These are phyloP conservation scores for Ptilonorhynchus violaceus DNA, from an alignment of 2,113 vertebrate genomes.

Conservation along the genomic window DNA sequence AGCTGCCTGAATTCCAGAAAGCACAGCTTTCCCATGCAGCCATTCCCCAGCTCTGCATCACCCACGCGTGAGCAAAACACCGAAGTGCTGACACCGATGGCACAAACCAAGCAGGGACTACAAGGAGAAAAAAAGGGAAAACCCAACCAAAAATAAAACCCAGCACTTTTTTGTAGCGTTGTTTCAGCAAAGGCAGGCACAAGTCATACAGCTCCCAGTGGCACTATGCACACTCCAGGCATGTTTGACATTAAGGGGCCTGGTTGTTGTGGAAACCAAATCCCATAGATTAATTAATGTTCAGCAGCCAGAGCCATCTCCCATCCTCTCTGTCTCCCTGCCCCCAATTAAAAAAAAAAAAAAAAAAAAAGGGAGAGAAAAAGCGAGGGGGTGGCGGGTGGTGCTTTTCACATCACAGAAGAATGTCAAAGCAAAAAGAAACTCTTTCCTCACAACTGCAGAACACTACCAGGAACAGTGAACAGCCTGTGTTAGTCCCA, in stretches of 20 bases:
- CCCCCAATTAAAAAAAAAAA: not conserved
- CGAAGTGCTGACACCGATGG: not conserved
- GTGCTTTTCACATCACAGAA: not conserved
- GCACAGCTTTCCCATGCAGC: not conserved
- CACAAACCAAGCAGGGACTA: not conserved
- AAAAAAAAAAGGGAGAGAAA: not conserved
- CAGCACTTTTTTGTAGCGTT: not conserved
- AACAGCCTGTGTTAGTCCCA: not conserved
- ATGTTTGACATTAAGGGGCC: constrained; percentile 59
- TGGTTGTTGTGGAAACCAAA: constrained; percentile 58
- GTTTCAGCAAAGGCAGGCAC: constrained; percentile 22
- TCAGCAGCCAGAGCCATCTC: constrained; percentile 34
- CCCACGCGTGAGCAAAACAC: not conserved
- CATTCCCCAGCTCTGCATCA: not conserved
- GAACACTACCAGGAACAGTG: not conserved
- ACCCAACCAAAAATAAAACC: not conserved
- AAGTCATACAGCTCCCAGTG: constrained; percentile 39
- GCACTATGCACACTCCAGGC: constrained; percentile 18
- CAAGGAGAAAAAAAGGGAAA: not conserved
- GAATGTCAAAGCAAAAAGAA: not conserved
- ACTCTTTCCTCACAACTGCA: not conserved
- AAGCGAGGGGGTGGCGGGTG: accelerated
- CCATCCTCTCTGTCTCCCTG: not conserved
- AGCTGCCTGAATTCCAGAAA: not conserved
- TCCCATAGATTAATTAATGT: constrained; percentile 35